Evolutionary conservation across 2,797 vertebrate genomes (phyloP).

Genomic region (Rhincodon typus): DNA sequence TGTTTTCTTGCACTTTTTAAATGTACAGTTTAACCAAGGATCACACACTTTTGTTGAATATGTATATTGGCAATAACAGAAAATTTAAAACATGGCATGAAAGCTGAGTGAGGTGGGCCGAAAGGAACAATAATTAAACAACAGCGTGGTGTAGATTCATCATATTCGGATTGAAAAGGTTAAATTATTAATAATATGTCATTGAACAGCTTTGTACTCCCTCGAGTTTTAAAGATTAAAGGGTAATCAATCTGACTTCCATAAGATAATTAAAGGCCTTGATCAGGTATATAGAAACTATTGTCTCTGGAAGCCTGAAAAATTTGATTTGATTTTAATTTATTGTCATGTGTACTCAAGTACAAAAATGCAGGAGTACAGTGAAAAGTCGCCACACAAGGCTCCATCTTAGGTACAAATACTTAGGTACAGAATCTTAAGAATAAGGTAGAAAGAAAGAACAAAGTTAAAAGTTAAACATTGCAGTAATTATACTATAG

Average conservation of each 20-base stretch:
- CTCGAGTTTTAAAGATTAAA: background rate
- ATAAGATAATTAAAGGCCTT: background rate
- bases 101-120: no score
- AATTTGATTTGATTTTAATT: no score
- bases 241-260: background rate
- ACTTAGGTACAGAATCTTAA: no score
- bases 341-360: no score
- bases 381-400: no score
- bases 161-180: background rate
- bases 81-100: background rate
- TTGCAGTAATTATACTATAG: no score
- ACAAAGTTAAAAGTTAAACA: no score
- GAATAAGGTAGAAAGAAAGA: no score
- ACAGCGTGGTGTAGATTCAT: background rate
- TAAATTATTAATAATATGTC: background rate
- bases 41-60: background rate
- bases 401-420: no score
- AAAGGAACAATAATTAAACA: background rate
- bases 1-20: background rate
- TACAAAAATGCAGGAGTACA: no score
- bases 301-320: background rate
- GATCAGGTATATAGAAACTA: background rate
- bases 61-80: background rate
- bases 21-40: background rate
- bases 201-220: background rate